Base-by-base conservation (phyloP, 2,888 invertebrate species). In the Cephus spinipes region DNA sequence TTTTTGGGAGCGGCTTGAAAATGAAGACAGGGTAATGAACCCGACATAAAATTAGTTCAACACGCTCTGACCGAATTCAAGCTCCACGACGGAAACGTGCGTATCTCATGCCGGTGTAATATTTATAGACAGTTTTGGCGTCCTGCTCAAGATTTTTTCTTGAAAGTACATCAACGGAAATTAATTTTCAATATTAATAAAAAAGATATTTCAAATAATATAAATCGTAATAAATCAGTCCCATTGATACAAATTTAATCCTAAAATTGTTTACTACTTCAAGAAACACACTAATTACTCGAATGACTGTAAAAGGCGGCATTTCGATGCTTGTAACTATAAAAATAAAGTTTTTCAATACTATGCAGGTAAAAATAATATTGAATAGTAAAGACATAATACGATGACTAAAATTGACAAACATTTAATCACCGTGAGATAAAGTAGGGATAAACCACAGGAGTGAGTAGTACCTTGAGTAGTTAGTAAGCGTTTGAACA, bases 31-130 rank as follows among this genome's bases (percentile, higher is more conserved):
- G 89, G 89, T 84, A 88, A 90, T 82, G 90, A 89, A 88, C 90
- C 81, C 87, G 85, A 85, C 87, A 85, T 84, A 87, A 84, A 90
- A 89, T 90, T 89, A 89, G 89, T 90, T 85, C 85, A 87, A 82
- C 82, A 82, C 85, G 82, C 83, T 82, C 86, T 88, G 87, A 89
- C 88, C 89, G 88, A 88, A 89, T 89, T 89, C 86, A 79, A 82
- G 81, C 76, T 84, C 36, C 81, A 81, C 81, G 82, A 81, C 75
- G 84, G 84, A 86, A 85, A 87, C 84, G 84, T 83, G 84, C 82
- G 81, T 78, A 85, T 85, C 87, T 87, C 87, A 82, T 83, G 83
- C 83, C 81, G 85, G 81, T 78, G 82, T 83, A 82, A 86, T 89
- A 90, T 90, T 90, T 89, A 88, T 89, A 90, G 85, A 79, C 76